Evolutionary conservation across 2,797 vertebrate species (phyloP), one percentile per base, ranked within the genome.

Genomic region (Rhabdomys pumilio): DNA sequence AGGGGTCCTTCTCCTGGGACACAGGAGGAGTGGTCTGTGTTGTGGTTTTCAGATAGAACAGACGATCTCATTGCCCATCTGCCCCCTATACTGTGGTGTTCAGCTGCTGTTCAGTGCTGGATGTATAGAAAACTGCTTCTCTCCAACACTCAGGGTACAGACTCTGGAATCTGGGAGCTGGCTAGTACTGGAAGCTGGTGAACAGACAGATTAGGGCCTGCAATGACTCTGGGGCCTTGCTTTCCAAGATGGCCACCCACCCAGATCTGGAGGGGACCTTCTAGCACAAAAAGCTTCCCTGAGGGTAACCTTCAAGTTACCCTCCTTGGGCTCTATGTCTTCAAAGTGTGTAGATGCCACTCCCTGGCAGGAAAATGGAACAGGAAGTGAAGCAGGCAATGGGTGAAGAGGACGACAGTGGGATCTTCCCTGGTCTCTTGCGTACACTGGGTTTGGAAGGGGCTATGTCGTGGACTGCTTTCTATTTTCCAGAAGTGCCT

Each of bases 21-120:
- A 1, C 14, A 5, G 80, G 44, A 63, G 83, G 29, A 20, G 0
- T 3, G 0, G 69, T 15, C 3, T 0, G 5, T 26, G 0, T 4
- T 11, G 3, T 14, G 89, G 41, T 6, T 89, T 81, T 22, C 17
- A 0, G 5, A 44, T 12, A 24, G 72, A 38, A 76, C 12, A 47
- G 73, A 26, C 1, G 13, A 26, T 0, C 15, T 47, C 47, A 53
- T 22, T 17, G 12, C 17, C 65, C 22, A n/a, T 47, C 76, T 24
- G 5, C 3, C 2, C 44, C 61, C 34, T 20, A 14, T 4, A 8
- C 11, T 22, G 65, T 50, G 29, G 24, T 34, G 6, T 67, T 41
- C 38, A 10, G 72, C 22, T 76, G 12, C 73, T 44, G 50, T 55
- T 57, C 15, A 6, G 67, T 17, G 55, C 38, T 1, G 29, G 7